Evolutionary conservation across 2,113 vertebrate species (phyloP).

Genomic region (Phylloscopus trochiloides): DNA sequence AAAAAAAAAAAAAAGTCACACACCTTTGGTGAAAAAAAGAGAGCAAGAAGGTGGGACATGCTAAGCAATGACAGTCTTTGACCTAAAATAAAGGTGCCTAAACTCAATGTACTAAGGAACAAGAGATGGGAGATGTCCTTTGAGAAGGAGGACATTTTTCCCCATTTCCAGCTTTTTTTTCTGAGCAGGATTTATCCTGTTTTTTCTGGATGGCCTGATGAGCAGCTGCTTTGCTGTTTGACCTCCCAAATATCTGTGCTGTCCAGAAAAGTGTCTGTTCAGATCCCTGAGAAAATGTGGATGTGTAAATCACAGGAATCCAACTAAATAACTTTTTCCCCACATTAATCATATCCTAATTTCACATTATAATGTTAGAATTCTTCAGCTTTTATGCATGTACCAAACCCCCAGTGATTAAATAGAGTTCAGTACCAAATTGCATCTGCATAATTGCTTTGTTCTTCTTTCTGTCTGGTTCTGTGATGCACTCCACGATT

Average conservation of each 20-base stretch:
- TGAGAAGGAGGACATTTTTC: neutral
- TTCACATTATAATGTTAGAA: neutral
- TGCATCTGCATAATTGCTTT: neutral
- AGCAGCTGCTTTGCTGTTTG: accelerated
- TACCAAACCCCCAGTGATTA: neutral
- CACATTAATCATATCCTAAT: neutral
- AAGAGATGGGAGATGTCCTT: neutral
- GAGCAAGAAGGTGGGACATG: neutral
- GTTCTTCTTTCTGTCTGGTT: neutral
- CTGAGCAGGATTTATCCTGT: neutral
- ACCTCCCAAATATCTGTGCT: neutral
- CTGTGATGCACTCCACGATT: neutral
- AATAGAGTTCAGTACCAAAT: neutral
- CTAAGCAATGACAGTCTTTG: neutral
- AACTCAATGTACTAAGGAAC: neutral
- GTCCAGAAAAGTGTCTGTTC: neutral
- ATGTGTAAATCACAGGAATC: neutral
- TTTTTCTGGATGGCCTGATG: neutral
- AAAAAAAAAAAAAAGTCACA: neutral
- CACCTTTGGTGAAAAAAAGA: neutral
- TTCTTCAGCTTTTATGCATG: neutral
- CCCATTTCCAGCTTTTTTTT: neutral
- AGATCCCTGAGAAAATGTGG: neutral
- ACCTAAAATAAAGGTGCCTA: neutral
- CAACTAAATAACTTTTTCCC: neutral